Conservation (phyloP, 2,113 vertebrate genomes). For the Epinephelus lanceolatus region DNA sequence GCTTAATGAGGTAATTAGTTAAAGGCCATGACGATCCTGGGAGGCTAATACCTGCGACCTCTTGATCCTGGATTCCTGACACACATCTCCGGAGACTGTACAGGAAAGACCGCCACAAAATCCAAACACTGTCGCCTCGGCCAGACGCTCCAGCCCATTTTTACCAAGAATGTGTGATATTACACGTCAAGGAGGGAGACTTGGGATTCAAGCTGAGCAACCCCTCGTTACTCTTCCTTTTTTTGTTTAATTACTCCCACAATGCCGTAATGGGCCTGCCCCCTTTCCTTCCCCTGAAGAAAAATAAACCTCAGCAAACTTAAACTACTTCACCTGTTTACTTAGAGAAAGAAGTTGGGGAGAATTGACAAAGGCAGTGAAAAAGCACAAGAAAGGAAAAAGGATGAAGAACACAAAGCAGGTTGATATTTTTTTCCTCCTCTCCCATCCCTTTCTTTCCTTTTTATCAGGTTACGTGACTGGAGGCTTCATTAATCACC, state of each 20-base stretch:
- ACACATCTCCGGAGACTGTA: conserved; percentile 74
- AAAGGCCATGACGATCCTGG: conserved; percentile 77
- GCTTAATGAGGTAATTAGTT: conserved; percentile 87
- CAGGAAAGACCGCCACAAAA: conserved; percentile 50
- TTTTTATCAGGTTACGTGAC: conserved; percentile 86
- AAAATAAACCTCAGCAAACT: conserved; percentile 68
- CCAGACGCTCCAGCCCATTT: conserved; percentile 42
- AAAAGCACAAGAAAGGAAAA: conserved; percentile 72
- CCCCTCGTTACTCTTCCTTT: conserved; percentile 20
- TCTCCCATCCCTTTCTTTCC: conserved; percentile 67
- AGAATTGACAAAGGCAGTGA: conserved; percentile 67
- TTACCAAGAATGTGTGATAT: conserved; percentile 65
- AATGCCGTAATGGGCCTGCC: conserved; percentile 52
- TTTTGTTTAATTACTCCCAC: conserved; percentile 71
- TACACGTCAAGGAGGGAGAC: conserved; percentile 55
- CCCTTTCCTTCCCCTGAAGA: conserved; percentile 55
- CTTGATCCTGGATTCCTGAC: conserved; percentile 80
- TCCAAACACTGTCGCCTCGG: conserved; percentile 34
- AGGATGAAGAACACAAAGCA: conserved; percentile 75
- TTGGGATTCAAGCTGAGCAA: conserved; percentile 53
- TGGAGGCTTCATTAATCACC: conserved; percentile 87
- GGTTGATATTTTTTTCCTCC: conserved; percentile 69
- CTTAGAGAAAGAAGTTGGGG: conserved; percentile 60
- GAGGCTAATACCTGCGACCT: conserved; percentile 85
- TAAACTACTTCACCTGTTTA: conserved; percentile 74